Evolutionary conservation across 1,140 invertebrate species (phyloP), one percentile per base, ranked within the genome.

Genomic region (Zaprionus gabonicus): DNA sequence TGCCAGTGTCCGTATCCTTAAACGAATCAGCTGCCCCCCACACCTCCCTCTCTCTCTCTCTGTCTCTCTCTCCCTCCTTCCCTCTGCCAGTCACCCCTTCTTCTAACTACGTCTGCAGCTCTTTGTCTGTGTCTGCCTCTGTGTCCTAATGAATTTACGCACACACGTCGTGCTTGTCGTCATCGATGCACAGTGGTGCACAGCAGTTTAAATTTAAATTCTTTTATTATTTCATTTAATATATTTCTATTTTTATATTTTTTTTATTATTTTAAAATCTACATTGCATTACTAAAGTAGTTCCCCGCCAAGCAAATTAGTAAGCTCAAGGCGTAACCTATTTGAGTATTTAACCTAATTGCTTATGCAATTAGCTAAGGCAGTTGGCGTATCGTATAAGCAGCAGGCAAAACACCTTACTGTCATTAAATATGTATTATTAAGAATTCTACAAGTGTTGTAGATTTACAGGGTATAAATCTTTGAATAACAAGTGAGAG

Each of bases 121-220:
- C 53, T 56, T 25, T 56, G 27, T 56, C 56, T 53, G 46, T 13
- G 20, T 64, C 28, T 57, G 25, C 60, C 46, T 69, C 44, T 46
- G 64, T 64, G 70, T 86, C 80, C 77, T 86, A 86, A 86, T 86
- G 83, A 86, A 86, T 86, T 87, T 87, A 86, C 82, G 80, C 80
- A 87, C 80, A 86, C 63, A 76, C 67, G 53, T 75, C 66, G 66
- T 70, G 57, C n/a, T 17, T 62, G 65, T 60, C 58, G 57, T 62
- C 57, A 53, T 41, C 44, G 13, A 20, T 31, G 66, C 38, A 75
- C 66, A 38, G 51, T 70, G 67, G 59, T n/a, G 0, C 34, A 55
- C 25, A 56, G 6, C 3, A 34, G 41, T 31, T 7, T 1, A 46
- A 4, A 20, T 49, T 10, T 20, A 25, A 25, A 13, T 4, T 51